Evolutionary conservation across 2,888 invertebrate genomes (phyloP).

Genomic region (Drosophila diplacantha): DNA sequence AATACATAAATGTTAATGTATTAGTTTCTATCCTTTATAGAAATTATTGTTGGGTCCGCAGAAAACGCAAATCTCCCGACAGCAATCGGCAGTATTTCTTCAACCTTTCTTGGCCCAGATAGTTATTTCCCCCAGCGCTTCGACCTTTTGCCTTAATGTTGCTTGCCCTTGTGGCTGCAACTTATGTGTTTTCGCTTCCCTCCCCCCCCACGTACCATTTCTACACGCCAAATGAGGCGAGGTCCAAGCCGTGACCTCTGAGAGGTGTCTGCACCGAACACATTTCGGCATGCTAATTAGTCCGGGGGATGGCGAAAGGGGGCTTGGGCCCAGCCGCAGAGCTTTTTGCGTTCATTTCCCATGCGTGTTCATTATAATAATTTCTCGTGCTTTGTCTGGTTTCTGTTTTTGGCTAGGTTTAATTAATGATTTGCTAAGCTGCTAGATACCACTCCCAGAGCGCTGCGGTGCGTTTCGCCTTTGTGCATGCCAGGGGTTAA

Average conservation of each 20-base stretch:
- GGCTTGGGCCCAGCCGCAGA: slow-evolving; percentile 18
- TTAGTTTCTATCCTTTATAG: neutral
- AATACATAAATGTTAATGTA: neutral
- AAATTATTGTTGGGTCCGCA: neutral
- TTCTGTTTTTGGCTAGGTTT: slow-evolving; percentile 42
- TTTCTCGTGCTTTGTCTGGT: slow-evolving; percentile 36
- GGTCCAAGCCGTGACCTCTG: slow-evolving; percentile 32
- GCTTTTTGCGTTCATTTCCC: slow-evolving; percentile 60
- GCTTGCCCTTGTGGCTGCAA: slow-evolving; percentile 27
- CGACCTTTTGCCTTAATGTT: slow-evolving; percentile 24
- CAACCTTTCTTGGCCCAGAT: neutral
- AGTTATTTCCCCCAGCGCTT: neutral
- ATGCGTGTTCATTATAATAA: slow-evolving; percentile 61
- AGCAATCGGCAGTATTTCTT: neutral
- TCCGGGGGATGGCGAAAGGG: slow-evolving; percentile 11
- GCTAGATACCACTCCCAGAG: slow-evolving; percentile 21
- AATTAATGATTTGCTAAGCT: slow-evolving; percentile 67
- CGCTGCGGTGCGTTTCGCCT: slow-evolving; percentile 19
- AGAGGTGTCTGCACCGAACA: slow-evolving; percentile 22
- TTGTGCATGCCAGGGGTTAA: slow-evolving; percentile 43
- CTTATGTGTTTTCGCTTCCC: slow-evolving; percentile 20
- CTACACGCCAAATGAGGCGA: slow-evolving; percentile 27
- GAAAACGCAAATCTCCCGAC: neutral
- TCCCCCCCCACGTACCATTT: neutral
- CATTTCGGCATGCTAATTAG: slow-evolving; percentile 62